A percentile compares a stretch with the other conserved stretches of the same genome.
These are phyloP conservation scores for Cladopsammia gracilis DNA, from an alignment of 64 coral and sea anemone genomes.

Conservation along the genomic window DNA sequence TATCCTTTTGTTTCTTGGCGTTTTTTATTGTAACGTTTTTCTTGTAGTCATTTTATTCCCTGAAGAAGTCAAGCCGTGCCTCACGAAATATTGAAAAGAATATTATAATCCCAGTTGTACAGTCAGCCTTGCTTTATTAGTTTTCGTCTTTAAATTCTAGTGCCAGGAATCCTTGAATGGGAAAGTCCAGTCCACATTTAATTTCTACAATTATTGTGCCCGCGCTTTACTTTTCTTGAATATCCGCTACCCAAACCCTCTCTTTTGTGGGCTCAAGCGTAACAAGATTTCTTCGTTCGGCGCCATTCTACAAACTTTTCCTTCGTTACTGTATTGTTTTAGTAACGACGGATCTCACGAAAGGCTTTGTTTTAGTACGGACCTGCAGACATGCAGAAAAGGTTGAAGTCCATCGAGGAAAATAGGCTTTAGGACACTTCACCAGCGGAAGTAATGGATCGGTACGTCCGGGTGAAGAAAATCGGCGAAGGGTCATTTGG, in stretches of 20 bases:
- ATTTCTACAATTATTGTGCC: not conserved
- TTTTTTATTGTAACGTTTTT: too few species aligned
- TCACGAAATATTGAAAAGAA: too few species aligned
- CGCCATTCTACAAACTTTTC: conserved; percentile 77
- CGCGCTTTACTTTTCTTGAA: not conserved
- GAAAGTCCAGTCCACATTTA: not conserved
- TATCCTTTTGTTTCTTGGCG: too few species aligned
- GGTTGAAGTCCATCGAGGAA: not conserved
- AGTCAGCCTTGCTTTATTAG: too few species aligned
- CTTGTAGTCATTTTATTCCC: too few species aligned
- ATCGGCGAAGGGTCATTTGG: conserved; percentile 99
- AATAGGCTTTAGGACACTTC: not conserved
- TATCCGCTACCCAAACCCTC: not conserved
- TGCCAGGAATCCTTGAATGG: not conserved
- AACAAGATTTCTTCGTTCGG: conserved; percentile 32
- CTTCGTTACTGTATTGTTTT: conserved; percentile 23
- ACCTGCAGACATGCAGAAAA: not conserved
- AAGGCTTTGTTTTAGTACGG: not conserved
- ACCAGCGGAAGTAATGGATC: conserved; percentile 75
- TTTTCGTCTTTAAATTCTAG: too few species aligned
- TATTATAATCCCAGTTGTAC: too few species aligned
- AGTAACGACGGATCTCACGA: not conserved
- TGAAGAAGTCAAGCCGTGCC: too few species aligned
- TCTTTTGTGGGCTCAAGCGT: not conserved
- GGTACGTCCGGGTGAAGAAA: conserved; percentile 92